These are phyloP conservation scores for Willisornis vidua DNA, from an alignment of 2,113 vertebrate genomes.

Conservation along the genomic window DNA sequence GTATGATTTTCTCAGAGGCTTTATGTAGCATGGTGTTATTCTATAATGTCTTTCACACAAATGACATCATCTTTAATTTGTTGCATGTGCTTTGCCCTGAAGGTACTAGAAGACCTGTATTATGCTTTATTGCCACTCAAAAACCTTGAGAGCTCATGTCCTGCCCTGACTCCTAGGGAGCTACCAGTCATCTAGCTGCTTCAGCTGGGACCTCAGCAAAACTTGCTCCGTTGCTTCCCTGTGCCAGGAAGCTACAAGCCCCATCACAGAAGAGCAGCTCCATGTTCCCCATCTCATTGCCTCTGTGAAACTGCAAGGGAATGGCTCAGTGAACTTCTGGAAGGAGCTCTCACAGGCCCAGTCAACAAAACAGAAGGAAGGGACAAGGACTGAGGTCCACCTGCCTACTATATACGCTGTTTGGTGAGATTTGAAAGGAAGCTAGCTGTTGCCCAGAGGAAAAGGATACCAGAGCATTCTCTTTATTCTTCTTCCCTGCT, in stretches of 20 bases:
- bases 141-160: neutral
- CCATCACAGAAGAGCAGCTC: accelerated
- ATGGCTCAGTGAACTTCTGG: neutral
- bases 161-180: neutral
- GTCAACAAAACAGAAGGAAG: neutral
- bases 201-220: neutral
- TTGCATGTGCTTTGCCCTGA: neutral
- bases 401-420: neutral
- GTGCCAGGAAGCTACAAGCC: accelerated
- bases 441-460: neutral
- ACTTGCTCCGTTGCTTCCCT: neutral
- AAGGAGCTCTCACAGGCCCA: neutral
- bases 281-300: neutral
- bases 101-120: neutral
- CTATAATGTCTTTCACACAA: neutral
- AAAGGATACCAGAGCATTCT: neutral
- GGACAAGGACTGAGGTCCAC: neutral
- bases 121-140: neutral
- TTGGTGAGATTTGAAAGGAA: neutral
- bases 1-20: neutral
- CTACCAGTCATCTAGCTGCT: neutral
- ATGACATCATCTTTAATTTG: neutral
- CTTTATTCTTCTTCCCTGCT: neutral
- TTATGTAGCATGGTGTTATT: neutral
- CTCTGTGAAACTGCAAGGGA: neutral